A percentile compares a stretch with the other conserved stretches of the same genome.
These are phyloP conservation scores for Leptura quadrifasciata DNA, from an alignment of 2,888 invertebrate genomes.

Conservation along the genomic window DNA sequence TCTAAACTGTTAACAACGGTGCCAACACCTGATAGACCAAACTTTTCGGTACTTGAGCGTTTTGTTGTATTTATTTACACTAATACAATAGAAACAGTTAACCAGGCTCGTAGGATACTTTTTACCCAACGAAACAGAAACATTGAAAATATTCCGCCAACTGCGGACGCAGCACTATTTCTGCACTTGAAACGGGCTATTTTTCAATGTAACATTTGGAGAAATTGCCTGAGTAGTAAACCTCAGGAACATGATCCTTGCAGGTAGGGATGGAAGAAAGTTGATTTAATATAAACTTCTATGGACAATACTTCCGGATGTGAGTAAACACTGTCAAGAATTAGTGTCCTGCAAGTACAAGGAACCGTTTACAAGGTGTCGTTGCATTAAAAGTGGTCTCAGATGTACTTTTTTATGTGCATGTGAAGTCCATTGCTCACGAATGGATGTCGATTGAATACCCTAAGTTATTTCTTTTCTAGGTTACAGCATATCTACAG, in stretches of 20 bases:
- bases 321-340: too few species aligned
- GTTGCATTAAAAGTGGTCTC: too few species aligned
- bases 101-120: conserved; percentile 5
- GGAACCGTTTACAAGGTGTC: too few species aligned
- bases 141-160: conserved; percentile 11
- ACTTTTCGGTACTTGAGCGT: conserved; percentile 6
- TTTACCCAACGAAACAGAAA: too few species aligned
- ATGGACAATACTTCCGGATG: too few species aligned
- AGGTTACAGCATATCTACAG: too few species aligned
- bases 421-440: too few species aligned
- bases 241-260: conserved; percentile 2
- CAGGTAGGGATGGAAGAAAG: conserved; percentile 1
- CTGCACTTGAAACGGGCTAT: conserved; percentile 9
- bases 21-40: too few species aligned
- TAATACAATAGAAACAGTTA: conserved; percentile 3
- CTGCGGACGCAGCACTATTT: background rate
- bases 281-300: background rate
- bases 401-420: too few species aligned
- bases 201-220: conserved; percentile 11
- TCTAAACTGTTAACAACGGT: too few species aligned
- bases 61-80: conserved; percentile 5
- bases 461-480: background rate
- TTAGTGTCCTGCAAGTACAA: too few species aligned
- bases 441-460: too few species aligned
- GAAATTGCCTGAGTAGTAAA: conserved; percentile 5